These are phyloP conservation scores for Cephus cinctus DNA, from an alignment of 1,140 invertebrate genomes.

Conservation along the genomic window DNA sequence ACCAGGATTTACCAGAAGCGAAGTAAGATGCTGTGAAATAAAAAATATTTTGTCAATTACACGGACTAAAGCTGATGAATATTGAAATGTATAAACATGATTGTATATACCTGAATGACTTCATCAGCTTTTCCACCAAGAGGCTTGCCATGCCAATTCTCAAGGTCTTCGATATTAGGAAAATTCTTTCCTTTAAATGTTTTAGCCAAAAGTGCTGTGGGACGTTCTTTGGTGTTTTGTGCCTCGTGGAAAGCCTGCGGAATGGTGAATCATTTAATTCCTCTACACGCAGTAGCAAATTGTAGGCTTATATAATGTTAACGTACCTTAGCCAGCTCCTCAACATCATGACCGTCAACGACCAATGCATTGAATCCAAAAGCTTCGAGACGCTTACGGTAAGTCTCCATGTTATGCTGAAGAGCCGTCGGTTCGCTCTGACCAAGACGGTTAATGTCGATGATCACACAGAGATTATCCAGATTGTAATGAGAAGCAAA, in stretches of 20 bases:
- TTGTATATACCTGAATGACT: conserved; percentile 65
- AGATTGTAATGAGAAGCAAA: conserved; percentile 95
- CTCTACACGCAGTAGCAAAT: neutral
- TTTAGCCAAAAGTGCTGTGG: conserved; percentile 92
- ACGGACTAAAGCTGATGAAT: neutral
- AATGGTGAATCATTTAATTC: conserved; percentile 1
- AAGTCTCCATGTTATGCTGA: conserved; percentile 89
- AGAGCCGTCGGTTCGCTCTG: conserved; percentile 94
- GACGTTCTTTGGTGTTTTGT: conserved; percentile 73
- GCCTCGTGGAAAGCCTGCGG: conserved; percentile 79
- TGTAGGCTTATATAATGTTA: neutral
- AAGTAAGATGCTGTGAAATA: conserved; percentile 63
- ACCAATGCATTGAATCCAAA: conserved; percentile 93
- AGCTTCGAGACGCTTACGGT: conserved; percentile 82
- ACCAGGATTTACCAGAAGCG: conserved; percentile 65
- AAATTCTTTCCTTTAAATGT: conserved; percentile 95
- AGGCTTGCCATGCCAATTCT: conserved; percentile 98
- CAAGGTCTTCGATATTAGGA: conserved; percentile 83
- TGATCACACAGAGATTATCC: conserved; percentile 95
- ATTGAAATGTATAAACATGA: too few relatives aligned
- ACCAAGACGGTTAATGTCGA: conserved; percentile 96
- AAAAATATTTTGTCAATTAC: conserved; percentile 16
- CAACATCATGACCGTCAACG: conserved; percentile 95
- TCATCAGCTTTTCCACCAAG: conserved; percentile 78
- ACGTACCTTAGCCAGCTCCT: conserved; percentile 76